Base-by-base conservation (phyloP, 2,113 vertebrate genomes). In the Phaethornis superciliosus region DNA sequence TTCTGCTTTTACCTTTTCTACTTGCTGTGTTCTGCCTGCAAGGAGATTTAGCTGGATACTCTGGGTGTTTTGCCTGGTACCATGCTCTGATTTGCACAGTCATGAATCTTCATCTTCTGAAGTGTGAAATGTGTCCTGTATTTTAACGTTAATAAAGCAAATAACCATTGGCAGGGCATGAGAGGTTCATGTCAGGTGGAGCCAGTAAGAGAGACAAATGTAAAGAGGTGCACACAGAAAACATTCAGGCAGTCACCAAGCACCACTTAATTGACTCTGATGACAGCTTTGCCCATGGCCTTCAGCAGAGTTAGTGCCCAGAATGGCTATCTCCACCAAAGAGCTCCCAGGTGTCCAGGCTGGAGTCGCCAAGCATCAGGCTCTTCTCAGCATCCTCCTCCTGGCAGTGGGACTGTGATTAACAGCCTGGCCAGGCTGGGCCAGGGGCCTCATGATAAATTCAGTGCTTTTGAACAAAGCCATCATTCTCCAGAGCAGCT, bases 401-500 rank as follows among this genome's bases (percentile, higher is more conserved):
- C 92, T 89, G 94, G 95, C 90, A 69, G n/a, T 27, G 6, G 42
- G 55, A 35, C 59, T 56, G 83, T 77, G 86, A 91, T 90, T 96
- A 96, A 92, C 95, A 94, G 91, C 76, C 86, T 26, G 28, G 69
- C 64, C 92, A 93, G 91, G 35, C 79, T 68, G 49, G 77, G 55
- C 91, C 37, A 27, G 69, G 80, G 96, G 94, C 94, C 93, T 96
- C 94, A 94, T 97, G 96, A 96, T 97, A 96, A 97, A 96, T 95
- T 94, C 55, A 64, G 68, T 95, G 95, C 96, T 89, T 95, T 86
- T 95, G 96, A 98, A 99, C 98, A 99, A 99, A 98, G 97, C 89
- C 94, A 82, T 97, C 98, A 97, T 99, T 98, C 98, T 98, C 87
- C 79, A 93, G 83, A 91, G 96, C 67, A 64, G 94, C 95, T 96